phyloP scores from a whole-genome alignment of 2,113 vertebrate species.

The Zosterops hypoxanthus region DNA sequence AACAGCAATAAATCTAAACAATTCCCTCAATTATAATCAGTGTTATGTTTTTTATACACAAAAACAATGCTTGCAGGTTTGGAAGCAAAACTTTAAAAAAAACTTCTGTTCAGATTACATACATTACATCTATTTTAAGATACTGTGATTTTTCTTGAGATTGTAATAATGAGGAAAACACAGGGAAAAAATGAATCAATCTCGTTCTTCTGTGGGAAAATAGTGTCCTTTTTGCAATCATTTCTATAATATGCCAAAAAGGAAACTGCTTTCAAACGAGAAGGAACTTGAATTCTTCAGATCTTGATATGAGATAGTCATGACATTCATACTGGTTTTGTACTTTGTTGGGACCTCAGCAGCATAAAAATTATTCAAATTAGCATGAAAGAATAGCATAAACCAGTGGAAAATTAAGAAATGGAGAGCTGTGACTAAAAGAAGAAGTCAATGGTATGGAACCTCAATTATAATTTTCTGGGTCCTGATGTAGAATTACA shows the following conservation, averaged over 20 bases:
- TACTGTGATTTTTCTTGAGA: not conserved
- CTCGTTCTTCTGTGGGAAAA: not conserved
- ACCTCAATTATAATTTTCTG: not conserved
- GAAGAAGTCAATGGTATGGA: not conserved
- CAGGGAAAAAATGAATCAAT: not conserved
- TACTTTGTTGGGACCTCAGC: not conserved
- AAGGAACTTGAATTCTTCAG: not conserved
- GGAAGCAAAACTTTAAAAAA: not conserved
- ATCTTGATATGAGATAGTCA: rapidly evolving
- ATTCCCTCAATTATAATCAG: slow-evolving; percentile 12
- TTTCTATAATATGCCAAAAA: not conserved
- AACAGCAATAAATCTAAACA: slow-evolving; percentile 8
- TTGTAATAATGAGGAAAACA: not conserved
- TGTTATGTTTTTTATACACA: not conserved
- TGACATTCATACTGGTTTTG: not conserved
- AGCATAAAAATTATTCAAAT: not conserved
- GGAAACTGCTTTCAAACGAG: not conserved
- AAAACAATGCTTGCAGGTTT: not conserved
- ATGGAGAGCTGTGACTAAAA: not conserved
- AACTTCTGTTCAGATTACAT: not conserved
- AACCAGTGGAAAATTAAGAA: not conserved
- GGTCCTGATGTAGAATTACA: not conserved
- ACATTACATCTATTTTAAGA: not conserved
- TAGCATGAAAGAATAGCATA: not conserved
- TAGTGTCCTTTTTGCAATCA: not conserved